Base-by-base conservation (phyloP, 1,140 invertebrate species). In the Drosophila kepulauana region DNA sequence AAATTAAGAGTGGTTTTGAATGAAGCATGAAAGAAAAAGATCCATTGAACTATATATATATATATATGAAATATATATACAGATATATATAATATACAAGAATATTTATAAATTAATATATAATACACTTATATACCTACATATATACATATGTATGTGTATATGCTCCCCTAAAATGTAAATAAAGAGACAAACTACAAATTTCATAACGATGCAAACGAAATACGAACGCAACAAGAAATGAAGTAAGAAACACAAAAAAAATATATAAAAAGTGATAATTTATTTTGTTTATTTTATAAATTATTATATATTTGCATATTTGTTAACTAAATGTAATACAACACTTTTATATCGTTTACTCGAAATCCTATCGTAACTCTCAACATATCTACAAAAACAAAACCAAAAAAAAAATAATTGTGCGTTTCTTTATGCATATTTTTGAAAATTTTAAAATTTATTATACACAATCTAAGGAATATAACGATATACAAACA, bases 21-120 rank as follows among this genome's bases (percentile, higher is more conserved):
- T 10, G 38, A 45, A 69, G 58, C 15, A 25, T 33, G 51, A 54
- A 33, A 51, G 48, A 58, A 80, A 72, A 35, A 66, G 86, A 89
- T 89, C 86, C 86, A 89, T 90, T 89, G 86, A 89, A 89, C 49
- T 89, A 85, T 85, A 89, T 89, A 89, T 89, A 84, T 82, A 79
- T 78, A 70, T 75, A 66, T 46, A 76, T 62, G 56, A 49, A 20
- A 45, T 43, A 30, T 33, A 61, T 8, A 20, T 15, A 43, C 1
- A 57, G 10, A 51, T 67, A 65, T 64, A 74, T 68, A 71, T 51
- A 43, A 46, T 5, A 15, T 15, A 30, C n/a, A 61, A 25, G 11
- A 58, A 57, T 66, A 64, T 64, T 67, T 61, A 69, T 64, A 57
- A 58, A 5, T 48, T 38, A 56, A 52, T 35, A 78, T 79, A 88